Conservation (phyloP, 2,888 invertebrate species). For the Iselma pallidipennis region DNA sequence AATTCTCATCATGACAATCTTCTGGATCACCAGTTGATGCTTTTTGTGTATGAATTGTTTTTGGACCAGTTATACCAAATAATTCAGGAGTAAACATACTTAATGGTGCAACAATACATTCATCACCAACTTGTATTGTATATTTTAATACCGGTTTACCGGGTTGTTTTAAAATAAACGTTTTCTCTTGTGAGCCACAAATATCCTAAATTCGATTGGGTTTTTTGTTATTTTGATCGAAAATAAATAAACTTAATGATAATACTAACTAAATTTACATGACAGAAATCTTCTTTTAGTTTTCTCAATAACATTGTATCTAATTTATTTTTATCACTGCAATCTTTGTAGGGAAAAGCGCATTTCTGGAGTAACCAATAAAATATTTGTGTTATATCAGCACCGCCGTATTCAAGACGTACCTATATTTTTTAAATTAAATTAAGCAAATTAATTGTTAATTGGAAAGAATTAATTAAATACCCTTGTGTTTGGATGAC, state of each 20-base stretch:
- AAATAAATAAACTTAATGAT: background rate
- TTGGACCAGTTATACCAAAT: slow-evolving; percentile 80
- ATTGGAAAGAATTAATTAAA: slow-evolving; percentile 9
- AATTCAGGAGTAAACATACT: slow-evolving; percentile 88
- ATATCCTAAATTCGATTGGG: slow-evolving; percentile 62
- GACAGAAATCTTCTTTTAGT: slow-evolving; percentile 88
- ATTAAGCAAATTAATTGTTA: too few species aligned
- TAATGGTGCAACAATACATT: slow-evolving; percentile 88
- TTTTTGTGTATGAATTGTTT: slow-evolving; percentile 74
- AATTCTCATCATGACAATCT: slow-evolving; percentile 93
- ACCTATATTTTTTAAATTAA: slow-evolving; percentile 48
- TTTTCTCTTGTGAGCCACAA: slow-evolving; percentile 85
- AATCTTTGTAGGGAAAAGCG: slow-evolving; percentile 86
- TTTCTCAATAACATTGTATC: slow-evolving; percentile 81
- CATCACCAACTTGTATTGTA: slow-evolving; percentile 85
- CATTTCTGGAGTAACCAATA: slow-evolving; percentile 87
- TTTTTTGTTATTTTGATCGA: background rate
- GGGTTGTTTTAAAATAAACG: slow-evolving; percentile 74
- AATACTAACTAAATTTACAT: slow-evolving; percentile 73
- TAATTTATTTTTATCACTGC: slow-evolving; percentile 71
- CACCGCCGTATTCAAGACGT: slow-evolving; percentile 86
- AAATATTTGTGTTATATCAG: slow-evolving; percentile 88
- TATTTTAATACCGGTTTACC: slow-evolving; percentile 70
- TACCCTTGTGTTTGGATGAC: slow-evolving; percentile 82
- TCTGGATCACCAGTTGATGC: slow-evolving; percentile 78